phyloP scores from a whole-genome alignment of 2,888 invertebrate species.

The Meteorus colon region DNA sequence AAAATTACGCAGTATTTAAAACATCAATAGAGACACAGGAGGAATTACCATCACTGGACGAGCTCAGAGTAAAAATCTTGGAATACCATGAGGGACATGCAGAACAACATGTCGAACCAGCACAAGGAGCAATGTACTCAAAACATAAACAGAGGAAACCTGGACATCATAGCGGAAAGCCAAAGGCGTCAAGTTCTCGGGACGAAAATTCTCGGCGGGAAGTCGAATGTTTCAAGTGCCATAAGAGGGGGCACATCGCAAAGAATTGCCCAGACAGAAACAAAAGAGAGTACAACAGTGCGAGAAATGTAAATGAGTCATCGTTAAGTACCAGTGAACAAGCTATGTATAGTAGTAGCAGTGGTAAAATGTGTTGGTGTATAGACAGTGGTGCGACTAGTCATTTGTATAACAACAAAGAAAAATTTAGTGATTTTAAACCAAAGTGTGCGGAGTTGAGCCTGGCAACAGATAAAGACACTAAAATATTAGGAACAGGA shows the following conservation, averaged over 20 bases:
- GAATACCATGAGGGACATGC: constrained; percentile 35
- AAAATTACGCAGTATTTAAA: constrained; percentile 13
- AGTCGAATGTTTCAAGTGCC: constrained; percentile 32
- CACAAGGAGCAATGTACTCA: constrained; percentile 29
- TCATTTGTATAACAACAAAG: constrained; percentile 19
- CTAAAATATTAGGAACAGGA: constrained; percentile 37
- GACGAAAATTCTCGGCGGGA: neutral
- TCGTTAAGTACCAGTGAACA: constrained; percentile 17
- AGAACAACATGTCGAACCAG: too few relatives aligned
- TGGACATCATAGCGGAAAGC: constrained; percentile 34
- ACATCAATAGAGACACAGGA: constrained; percentile 37
- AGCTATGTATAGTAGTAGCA: constrained; percentile 9
- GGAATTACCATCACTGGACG: constrained; percentile 30
- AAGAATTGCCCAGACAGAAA: constrained; percentile 28
- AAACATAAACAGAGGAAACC: neutral
- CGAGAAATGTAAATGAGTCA: neutral
- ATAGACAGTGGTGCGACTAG: constrained; percentile 33
- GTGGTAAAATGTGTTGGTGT: constrained; percentile 23
- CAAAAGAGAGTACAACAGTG: neutral
- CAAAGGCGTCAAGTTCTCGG: neutral
- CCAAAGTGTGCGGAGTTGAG: neutral
- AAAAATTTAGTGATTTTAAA: constrained; percentile 6
- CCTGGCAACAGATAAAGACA: constrained; percentile 29
- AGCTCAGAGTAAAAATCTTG: constrained; percentile 35
- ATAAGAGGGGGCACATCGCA: constrained; percentile 20